Evolutionary conservation across 2,888 invertebrate genomes (phyloP).

Genomic region (Drosophila prostipennis): DNA sequence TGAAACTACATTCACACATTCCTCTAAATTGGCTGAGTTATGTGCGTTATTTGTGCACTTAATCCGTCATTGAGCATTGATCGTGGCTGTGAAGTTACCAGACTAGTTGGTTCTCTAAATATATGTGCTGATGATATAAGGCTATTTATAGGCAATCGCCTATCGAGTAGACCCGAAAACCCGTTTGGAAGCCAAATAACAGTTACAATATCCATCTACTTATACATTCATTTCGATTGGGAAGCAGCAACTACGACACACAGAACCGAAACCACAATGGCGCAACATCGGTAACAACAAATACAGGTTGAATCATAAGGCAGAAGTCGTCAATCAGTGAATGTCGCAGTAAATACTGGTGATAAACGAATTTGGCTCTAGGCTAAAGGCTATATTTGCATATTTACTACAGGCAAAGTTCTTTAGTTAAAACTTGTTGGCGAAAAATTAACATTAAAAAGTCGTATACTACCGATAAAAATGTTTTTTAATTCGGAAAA

Average conservation of each 20-base stretch:
- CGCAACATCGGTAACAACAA: slow-evolving; percentile 40
- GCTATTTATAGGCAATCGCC: slow-evolving; percentile 47
- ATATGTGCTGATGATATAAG: slow-evolving; percentile 45
- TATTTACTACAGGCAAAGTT: background rate
- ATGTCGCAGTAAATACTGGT: slow-evolving; percentile 11
- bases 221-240: slow-evolving; percentile 48
- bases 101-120: slow-evolving; percentile 29
- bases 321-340: slow-evolving; percentile 32
- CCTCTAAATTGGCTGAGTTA: slow-evolving; percentile 62
- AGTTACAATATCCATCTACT: slow-evolving; percentile 57
- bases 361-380: background rate
- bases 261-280: slow-evolving; percentile 50
- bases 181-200: slow-evolving; percentile 57
- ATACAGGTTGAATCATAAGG: slow-evolving; percentile 34
- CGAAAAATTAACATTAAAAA: background rate
- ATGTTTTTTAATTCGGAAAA: too few species aligned
- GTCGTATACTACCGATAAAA: too few species aligned
- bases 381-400: slow-evolving; percentile 4
- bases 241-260: slow-evolving; percentile 41
- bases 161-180: slow-evolving; percentile 42
- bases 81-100: slow-evolving; percentile 15
- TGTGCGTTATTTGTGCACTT: slow-evolving; percentile 33
- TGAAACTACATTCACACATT: slow-evolving; percentile 63
- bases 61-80: slow-evolving; percentile 47
- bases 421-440: background rate